Evolutionary conservation across 2,888 invertebrate species (phyloP), one percentile per base, ranked within the genome.

Genomic region (Hypomecis punctinalis): DNA sequence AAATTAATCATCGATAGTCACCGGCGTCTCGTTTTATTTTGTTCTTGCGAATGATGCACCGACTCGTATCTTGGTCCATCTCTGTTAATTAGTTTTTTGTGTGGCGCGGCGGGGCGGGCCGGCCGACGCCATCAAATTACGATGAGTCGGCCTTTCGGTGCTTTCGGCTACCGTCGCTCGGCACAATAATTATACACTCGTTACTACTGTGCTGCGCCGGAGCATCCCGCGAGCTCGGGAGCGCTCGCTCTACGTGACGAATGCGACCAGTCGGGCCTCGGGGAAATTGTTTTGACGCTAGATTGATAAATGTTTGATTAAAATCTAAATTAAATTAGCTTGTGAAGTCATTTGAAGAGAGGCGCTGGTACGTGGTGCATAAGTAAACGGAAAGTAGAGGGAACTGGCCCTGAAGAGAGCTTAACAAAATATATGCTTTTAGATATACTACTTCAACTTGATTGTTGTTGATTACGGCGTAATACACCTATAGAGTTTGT

Each of bases 41-140:
- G 81, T 83, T 83, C 80, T 81, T 78, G 86, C 85, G 81, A 86
- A 84, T 84, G 84, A 84, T 82, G 83, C 84, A 82, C 79, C 77
- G 79, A 66, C 69, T 76, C 77, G 76, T 79, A 79, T 82, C 82
- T 81, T 80, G 81, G 82, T 86, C 84, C 88, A 86, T 88, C 87
- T 88, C 86, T 85, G 91, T 92, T 92, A 92, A 92, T 92, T 92
- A 92, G 92, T 91, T 92, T 92, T 92, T 92, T 92, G 90, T 91
- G 78, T 82, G 81, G 79, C 76, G 80, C 76, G 85, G 85, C 84
- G 81, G 85, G 87, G 87, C 86, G 90, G 90, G 86, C 76, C 86
- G 82, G 79, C 85, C 86, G 91, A 91, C 92, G 92, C 92, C 92
- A 90, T 91, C 92, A 92, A 92, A 91, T 92, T 93, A 93, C 92